Percentiles rank a stretch among this genome's conserved stretches.
These are phyloP conservation scores for Amphimedon queenslandica DNA, from an alignment of 37 sponge, comb jelly and placozoan species.

Conservation along the genomic window DNA sequence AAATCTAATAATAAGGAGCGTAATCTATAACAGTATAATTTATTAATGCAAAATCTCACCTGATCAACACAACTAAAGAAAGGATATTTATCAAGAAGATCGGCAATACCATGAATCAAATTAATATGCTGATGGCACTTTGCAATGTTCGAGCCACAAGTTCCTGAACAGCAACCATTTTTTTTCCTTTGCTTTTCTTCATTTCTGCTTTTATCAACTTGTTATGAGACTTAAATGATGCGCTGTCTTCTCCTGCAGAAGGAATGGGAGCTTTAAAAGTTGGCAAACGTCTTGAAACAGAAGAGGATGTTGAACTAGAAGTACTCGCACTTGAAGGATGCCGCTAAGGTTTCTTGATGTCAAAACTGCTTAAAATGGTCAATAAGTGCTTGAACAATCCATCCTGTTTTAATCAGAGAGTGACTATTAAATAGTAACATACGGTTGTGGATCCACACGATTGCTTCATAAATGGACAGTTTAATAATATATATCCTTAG, in stretches of 20 bases:
- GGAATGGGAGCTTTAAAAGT: background rate
- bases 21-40: background rate
- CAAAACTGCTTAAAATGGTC: constrained; percentile 13
- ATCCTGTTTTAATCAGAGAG: background rate
- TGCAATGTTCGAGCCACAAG: constrained; percentile 15
- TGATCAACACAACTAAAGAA: no score
- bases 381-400: background rate
- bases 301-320: background rate
- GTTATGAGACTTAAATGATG: background rate
- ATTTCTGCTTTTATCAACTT: background rate
- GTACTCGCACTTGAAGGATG: no score
- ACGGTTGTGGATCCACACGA: background rate
- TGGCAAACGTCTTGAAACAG: background rate
- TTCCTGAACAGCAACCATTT: background rate
- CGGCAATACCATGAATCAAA: no score
- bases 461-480: constrained; percentile 5
- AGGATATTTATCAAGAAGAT: no score
- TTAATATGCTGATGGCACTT: background rate
- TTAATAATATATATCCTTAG: background rate
- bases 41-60: no score
- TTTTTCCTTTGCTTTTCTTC: background rate
- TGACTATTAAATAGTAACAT: background rate
- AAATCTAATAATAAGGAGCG: background rate
- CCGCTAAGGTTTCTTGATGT: no score
- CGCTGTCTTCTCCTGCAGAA: background rate